Evolutionary conservation across 1,140 invertebrate genomes (phyloP), one percentile per base, ranked within the genome.

Genomic region (Macrobrachium nipponense): DNA sequence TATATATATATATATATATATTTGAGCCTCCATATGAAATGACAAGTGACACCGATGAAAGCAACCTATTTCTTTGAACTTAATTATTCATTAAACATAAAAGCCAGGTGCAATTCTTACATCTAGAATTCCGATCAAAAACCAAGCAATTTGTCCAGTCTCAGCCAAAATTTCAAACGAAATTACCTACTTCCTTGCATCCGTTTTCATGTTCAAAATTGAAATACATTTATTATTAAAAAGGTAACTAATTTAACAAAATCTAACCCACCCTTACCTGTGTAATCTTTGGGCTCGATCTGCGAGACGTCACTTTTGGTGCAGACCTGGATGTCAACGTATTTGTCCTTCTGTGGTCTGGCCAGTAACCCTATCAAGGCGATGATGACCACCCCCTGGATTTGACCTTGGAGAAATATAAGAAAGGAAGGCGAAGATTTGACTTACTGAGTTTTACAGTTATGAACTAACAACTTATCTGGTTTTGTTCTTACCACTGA

Each of bases 341-440:
- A 84, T 62, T 68, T 5, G 15, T 60, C 12, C 62, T 68, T 36
- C 43, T 51, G 61, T 27, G 77, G 73, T 14, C 62, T 61, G n/a
- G 73, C 61, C 43, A 84, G 75, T 1, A 70, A 17, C 14, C 73
- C 59, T 4, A 78, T 75, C 75, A 84, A 36, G 61, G 75, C 75
- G n/a, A 84, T 84, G 82, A 84, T 84, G 12, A 84, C 15, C 2
- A 78, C 75, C 4, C 82, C 82, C 20, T 78, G 82, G 7, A 58
- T 20, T 62, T 84, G 82, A 51, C 82, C 82, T 84, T 73, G 1
- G 23, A 10, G 2, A 36, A 12, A 36, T 12, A 44, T 14, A 59
- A 4, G 43, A 20, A n/a, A 68, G 7, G 4, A 68, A n/a, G 20
- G 10, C 14, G 11, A 23, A 23, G 12, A 11, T 23, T 68, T 12